phyloP scores from a whole-genome alignment of 1,140 invertebrate species.

The Solenopsis fugax region DNA sequence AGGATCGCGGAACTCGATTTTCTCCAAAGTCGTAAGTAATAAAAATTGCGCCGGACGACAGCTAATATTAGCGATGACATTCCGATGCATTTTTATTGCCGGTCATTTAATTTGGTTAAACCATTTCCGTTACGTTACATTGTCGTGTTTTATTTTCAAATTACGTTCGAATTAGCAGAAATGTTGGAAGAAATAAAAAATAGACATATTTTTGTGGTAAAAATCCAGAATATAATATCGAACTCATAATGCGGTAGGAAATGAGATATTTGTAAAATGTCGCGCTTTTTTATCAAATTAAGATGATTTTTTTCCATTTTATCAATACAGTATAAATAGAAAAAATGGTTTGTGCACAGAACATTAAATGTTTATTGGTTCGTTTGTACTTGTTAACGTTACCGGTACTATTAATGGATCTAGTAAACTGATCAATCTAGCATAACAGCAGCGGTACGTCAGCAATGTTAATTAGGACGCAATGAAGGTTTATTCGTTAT shows the following conservation, averaged over 20 bases:
- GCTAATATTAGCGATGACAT: slow-evolving; percentile 58
- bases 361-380: background rate
- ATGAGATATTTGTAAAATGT: background rate
- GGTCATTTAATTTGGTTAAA: slow-evolving; percentile 7
- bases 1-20: slow-evolving; percentile 59
- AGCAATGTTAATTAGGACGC: slow-evolving; percentile 25
- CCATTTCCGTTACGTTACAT: background rate
- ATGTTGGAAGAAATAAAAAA: background rate
- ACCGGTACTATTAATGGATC: background rate
- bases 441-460: background rate
- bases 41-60: slow-evolving; percentile 48
- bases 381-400: slow-evolving; percentile 19
- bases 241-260: background rate
- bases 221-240: background rate
- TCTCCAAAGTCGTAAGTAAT: slow-evolving; percentile 50
- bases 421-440: slow-evolving; percentile 33
- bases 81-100: slow-evolving; percentile 61
- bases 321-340: background rate
- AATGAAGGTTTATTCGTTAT: slow-evolving; percentile 54
- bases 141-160: background rate
- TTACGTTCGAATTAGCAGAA: too few relatives aligned
- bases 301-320: background rate
- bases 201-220: background rate
- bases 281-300: background rate
- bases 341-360: background rate